phyloP scores from a whole-genome alignment of 2,797 vertebrate genomes.

The Choloepus didactylus region DNA sequence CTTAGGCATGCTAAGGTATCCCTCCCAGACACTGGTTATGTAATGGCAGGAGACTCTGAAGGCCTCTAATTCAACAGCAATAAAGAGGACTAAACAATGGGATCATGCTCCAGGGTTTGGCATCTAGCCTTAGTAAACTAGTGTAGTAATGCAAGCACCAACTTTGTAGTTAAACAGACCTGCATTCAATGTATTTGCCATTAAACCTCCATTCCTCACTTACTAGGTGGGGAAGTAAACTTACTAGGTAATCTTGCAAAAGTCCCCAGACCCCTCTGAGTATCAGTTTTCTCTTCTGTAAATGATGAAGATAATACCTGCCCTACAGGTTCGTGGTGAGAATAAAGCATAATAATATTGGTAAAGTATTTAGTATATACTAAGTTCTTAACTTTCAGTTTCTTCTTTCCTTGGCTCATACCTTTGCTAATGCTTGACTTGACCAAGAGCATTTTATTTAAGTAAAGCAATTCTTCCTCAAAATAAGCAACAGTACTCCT shows the following conservation, averaged over 20 bases:
- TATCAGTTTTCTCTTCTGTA: not conserved
- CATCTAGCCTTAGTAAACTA: slow-evolving; percentile 29
- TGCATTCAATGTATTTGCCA: not conserved
- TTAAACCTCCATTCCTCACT: slow-evolving; percentile 22
- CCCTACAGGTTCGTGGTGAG: not conserved
- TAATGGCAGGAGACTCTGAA: slow-evolving; percentile 57
- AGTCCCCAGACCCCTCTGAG: slow-evolving; percentile 10
- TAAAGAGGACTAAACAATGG: slow-evolving; percentile 64
- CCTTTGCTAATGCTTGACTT: slow-evolving; percentile 33
- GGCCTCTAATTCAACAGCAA: slow-evolving; percentile 60
- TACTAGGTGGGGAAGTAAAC: not conserved
- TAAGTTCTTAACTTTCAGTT: slow-evolving; percentile 51
- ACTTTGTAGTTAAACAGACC: slow-evolving; percentile 42
- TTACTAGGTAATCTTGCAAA: slow-evolving; percentile 21
- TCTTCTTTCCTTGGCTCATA: slow-evolving; percentile 47
- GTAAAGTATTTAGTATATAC: not conserved
- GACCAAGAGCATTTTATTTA: slow-evolving; percentile 62
- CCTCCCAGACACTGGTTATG: slow-evolving; percentile 23
- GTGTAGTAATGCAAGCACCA: not conserved
- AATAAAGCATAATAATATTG: slow-evolving; percentile 12
- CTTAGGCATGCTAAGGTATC: not conserved
- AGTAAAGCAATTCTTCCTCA: not conserved
- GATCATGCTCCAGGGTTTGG: slow-evolving; percentile 60
- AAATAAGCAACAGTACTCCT: slow-evolving; percentile 58
- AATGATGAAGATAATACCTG: not conserved